Base-by-base conservation (phyloP, 2,797 vertebrate genomes). In the Oreortyx pictus region DNA sequence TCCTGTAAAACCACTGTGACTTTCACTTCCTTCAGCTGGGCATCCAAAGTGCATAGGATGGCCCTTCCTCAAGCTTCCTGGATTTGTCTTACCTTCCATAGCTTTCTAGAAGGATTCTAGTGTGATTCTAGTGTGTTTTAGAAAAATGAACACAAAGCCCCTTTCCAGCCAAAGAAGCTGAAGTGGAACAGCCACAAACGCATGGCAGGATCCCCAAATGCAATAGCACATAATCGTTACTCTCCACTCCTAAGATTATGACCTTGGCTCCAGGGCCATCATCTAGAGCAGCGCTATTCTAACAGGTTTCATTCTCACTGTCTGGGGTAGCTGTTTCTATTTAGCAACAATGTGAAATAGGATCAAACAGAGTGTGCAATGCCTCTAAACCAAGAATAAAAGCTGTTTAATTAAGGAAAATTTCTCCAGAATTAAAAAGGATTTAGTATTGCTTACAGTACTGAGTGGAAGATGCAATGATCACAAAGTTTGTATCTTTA, bases 201-300 rank as follows among this genome's bases (percentile, higher is more conserved):
- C 9, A 11, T 17, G 18, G 7, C 14, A 81, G 43, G 7, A 29
- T 19, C 6, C 16, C 1, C 0, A 37, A 41, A 31, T 6, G 3
- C 59, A 35, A 59, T 6, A 78, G 54, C 13, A n/a, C 35, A 33
- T 12, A 12, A 39, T 5, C 44, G 16, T 16, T 44, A 27, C 25
- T 29, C 39, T 27, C 14, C 25, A 25, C 35, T 37, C 17, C 1
- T 27, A 37, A 24, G 29, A 31, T 25, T 4, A 33, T 5, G 49
- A 50, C 61, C 39, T 31, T 17, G n/a, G 59, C 52, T 66, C 35
- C 43, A 50, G 39, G 7, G 43, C 7, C 1, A 1, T 10, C 4
- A 24, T 29, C n/a, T 33, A 35, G 35, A 18, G 9, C 37, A 54
- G 5, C 25, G 19, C 19, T n/a, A 46, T 47, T 43, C 37, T 14